These are phyloP conservation scores for Cosmia trapezina DNA, from an alignment of 2,888 invertebrate species.

Conservation along the genomic window DNA sequence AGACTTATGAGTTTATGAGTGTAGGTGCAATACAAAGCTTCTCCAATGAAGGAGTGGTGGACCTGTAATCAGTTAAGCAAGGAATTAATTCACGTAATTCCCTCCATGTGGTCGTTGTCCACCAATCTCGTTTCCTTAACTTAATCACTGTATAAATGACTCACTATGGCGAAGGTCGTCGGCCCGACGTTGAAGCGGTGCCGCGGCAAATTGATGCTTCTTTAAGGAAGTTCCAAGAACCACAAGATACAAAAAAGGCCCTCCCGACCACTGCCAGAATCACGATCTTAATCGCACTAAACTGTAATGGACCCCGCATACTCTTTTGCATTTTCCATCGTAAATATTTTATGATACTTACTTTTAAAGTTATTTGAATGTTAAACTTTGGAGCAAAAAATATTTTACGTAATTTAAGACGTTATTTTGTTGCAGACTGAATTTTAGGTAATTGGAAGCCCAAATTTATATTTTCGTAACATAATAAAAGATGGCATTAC, in stretches of 20 bases:
- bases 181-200: slow-evolving; percentile 73
- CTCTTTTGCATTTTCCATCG: slow-evolving; percentile 45
- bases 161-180: slow-evolving; percentile 76
- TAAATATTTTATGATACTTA: slow-evolving; percentile 46
- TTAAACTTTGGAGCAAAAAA: slow-evolving; percentile 3
- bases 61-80: slow-evolving; percentile 2
- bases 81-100: slow-evolving; percentile 55
- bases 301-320: slow-evolving; percentile 62
- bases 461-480: slow-evolving; percentile 3
- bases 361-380: slow-evolving; percentile 25
- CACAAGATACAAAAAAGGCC: slow-evolving; percentile 71
- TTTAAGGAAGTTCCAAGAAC: slow-evolving; percentile 78
- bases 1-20: no score
- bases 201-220: slow-evolving; percentile 76
- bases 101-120: slow-evolving; percentile 54
- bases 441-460: slow-evolving; percentile 9
- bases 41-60: neutral
- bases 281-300: slow-evolving; percentile 71
- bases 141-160: slow-evolving; percentile 74
- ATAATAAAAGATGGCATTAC: neutral
- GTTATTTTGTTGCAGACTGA: neutral
- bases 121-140: slow-evolving; percentile 70
- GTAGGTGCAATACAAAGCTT: neutral
- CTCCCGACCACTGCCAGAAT: slow-evolving; percentile 68
- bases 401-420: slow-evolving; percentile 8